Base-by-base conservation (phyloP, 1,140 invertebrate species). In the Paramacrobiotus metropolitanus region DNA sequence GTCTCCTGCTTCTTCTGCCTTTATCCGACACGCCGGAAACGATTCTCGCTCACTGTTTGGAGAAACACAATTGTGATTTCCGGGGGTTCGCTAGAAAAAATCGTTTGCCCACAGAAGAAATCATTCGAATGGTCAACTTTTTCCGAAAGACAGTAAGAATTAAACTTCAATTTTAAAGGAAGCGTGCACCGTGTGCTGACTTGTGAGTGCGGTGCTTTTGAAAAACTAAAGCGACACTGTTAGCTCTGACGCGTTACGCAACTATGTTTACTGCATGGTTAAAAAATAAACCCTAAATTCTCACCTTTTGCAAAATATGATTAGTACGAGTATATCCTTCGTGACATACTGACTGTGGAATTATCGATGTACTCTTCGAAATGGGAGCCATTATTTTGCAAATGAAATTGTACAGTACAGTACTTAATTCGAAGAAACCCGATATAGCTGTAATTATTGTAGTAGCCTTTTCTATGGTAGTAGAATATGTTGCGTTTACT, bases 101-200 rank as follows among this genome's bases (percentile, higher is more conserved):
- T 67, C 77, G 77, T 62, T 80, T 91, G 75, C 86, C 90, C 69
- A 82, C 81, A 67, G 86, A 88, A 72, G 82, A 81, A 0, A 91
- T 83, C 65, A 88, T 91, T 21, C 87, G 87, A 71, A 73, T 91
- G 65, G 81, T 92, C 18, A 92, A 92, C 74, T 93, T 81, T 68
- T 83, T 91, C 60, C 78, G 86, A 66, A 75, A 72, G 30, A 74
- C 15, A 24, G 48, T 55, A 55, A 20, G 48, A 20, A 15, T 20
- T 44, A 73, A 78, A 28, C 70, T 86, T 18, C 76, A 77, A 40
- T 71, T 72, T 18, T 67, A 55, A 75, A 2, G 69, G 73, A 28
- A 69, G 74, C 61, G 70, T 76, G 15, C 66, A 77, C 1, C 87
- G 85, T 84, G 77, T 81, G 31, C 78, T 70, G 65, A 62, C 40